Percentiles rank a stretch among this genome's conserved stretches.
These are phyloP conservation scores for Aphaenogaster rudis DNA, from an alignment of 1,140 invertebrate genomes.

Conservation along the genomic window DNA sequence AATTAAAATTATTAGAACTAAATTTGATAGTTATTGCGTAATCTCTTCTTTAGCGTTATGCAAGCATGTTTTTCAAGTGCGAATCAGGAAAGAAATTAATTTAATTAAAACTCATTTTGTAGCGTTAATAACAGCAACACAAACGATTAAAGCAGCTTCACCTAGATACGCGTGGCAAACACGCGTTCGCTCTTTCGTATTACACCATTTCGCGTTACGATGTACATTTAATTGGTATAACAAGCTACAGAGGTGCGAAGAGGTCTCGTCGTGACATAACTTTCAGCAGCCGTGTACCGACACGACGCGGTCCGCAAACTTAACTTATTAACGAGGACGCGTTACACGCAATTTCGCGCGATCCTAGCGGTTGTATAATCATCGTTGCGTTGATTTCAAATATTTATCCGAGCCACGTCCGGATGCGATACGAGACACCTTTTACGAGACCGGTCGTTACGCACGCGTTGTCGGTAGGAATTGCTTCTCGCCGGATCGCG, in stretches of 20 bases:
- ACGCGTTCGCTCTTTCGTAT: background rate
- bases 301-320: background rate
- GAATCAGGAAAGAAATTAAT: background rate
- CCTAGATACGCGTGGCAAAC: background rate
- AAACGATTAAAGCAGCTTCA: background rate
- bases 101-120: background rate
- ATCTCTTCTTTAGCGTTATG: background rate
- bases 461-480: slow-evolving; percentile 28
- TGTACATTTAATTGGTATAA: slow-evolving; percentile 22
- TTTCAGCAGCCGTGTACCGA: background rate
- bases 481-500: slow-evolving; percentile 18
- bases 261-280: slow-evolving; percentile 5
- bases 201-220: slow-evolving; percentile 6
- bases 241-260: background rate
- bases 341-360: slow-evolving; percentile 19
- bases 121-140: background rate
- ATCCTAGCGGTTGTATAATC: slow-evolving; percentile 7
- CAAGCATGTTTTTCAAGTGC: background rate
- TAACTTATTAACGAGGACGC: slow-evolving; percentile 30
- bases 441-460: slow-evolving; percentile 29
- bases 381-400: slow-evolving; percentile 27
- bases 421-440: slow-evolving; percentile 2
- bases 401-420: slow-evolving; percentile 16
- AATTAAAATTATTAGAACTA: background rate
- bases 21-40: background rate